Base-by-base conservation (phyloP, 2,888 invertebrate species). In the Platycnemis pennipes region DNA sequence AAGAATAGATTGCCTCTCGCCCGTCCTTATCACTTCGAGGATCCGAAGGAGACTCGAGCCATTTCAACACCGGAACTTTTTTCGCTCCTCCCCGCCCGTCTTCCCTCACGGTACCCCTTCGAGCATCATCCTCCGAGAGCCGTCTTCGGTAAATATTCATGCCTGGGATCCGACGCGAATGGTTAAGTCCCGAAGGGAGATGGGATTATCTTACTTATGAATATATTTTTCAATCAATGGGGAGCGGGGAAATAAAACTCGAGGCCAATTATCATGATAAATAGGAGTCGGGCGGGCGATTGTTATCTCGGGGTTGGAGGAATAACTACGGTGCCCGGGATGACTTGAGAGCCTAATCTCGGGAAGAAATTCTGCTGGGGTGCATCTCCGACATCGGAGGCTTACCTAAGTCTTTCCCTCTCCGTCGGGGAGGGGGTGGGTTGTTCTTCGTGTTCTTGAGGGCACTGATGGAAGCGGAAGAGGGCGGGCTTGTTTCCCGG, bases 201-300 rank as follows among this genome's bases (percentile, higher is more conserved):
- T 44, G 26, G 63, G n/a, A 91, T 91, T 91, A 87, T 87, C 77
- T 87, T n/a, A 46, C 45, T 87, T 87, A 87, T 77, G 77, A 77
- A 77, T 77, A 77, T 44, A n/a, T 56, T 91, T 56, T 69, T 91
- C 44, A 91, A 91, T 91, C 91, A 91, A 77, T 63, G 91, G 31
- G 37, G 77, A 42, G 16, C 11, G 42, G 44, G 44, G 42, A 63
- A 69, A 91, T 63, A 56, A 91, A 44, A 42, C 87, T 46, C 31
- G 63, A 45, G 63, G 13, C 56, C 63, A 44, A 91, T 91, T 91
- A 91, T 91, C 91, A 63, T 91, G 91, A 91, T 91, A 91, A 91
- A 56, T 69, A 91, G 63, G 37, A 89, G 37, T 89, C 37, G 42
- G 56, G 56, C 53, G 63, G 44, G 63, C 56, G 63, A 44, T 56